Base-by-base conservation (phyloP, 23 tunicate genomes). In the Clavelina lepadiformis region DNA sequence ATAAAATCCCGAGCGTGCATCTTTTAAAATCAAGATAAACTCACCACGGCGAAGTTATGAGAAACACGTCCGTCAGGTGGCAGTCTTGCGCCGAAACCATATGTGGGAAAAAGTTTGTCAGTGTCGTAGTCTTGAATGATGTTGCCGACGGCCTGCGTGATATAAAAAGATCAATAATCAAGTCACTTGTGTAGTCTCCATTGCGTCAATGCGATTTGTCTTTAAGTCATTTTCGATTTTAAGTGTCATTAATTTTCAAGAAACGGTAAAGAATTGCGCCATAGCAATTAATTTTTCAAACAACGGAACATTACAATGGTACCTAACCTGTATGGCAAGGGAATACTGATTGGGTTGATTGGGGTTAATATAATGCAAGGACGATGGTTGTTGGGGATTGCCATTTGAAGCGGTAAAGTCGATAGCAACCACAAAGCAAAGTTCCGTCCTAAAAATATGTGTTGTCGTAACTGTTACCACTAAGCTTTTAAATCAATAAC, bases 391-490 rank as follows among this genome's bases (percentile, higher is more conserved):
- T 45, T 24, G 49, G 1, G 97, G 97, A 51, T 81, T 81, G 19
- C 97, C 97, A 56, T 89, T 89, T 7, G 97, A 89, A 15, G 80
- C 88, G 5, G 97, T 80, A 51, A 89, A 89, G 61, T 89, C 97
- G 65, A 89, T 89, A 15, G 97, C 97, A 35, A 89, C 89, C 0
- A 89, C 97, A 50, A 89, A 89, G 53, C 70, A 81, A 58, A 89
- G 28, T 34, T 89, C 89, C 46, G 85, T 81, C 23, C 97, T 89
- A 21, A 7, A 68, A 67, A 55, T 3, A 19, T 41, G n/a, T 5
- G 35, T 44, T 44, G 15, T 44, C n/a, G n/a, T n/a, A n/a, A n/a
- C n/a, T n/a, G n/a, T n/a, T n/a, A n/a, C n/a, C n/a, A 44, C 50
- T 44, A 44, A 44, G 13, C 18, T 13, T 44, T 13, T 18, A 44